Base-by-base conservation (phyloP, 2,113 vertebrate species). In the Acanthochromis polyacanthus region DNA sequence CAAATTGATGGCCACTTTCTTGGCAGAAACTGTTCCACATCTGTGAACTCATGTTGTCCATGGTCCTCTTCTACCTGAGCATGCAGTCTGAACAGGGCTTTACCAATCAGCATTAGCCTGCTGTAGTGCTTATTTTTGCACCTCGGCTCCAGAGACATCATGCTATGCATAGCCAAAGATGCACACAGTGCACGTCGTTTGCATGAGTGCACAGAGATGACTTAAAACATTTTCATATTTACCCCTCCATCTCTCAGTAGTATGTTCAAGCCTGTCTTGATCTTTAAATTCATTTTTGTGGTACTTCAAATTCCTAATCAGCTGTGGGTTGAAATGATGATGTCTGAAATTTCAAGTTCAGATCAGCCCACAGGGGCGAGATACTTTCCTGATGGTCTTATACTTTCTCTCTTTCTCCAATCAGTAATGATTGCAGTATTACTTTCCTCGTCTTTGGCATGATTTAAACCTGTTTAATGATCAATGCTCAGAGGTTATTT, bases 81-180 rank as follows among this genome's bases (percentile, higher is more conserved):
- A 84, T 91, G 88, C 82, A 46, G 69, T 88, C 75, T 77, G 66
- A 85, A 83, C 72, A 85, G 93, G 91, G 91, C 88, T 87, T 71
- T 66, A 71, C 71, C 72, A 23, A 32, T 76, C 82, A 72, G 82
- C 85, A 82, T 82, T 63, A 75, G 87, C 76, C 80, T 71, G 64
- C 83, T 86, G 48, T 76, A 30, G 70, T 62, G 61, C 58, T 65
- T 59, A 11, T 66, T 73, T 58, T 57, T 81, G 62, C 76, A 80
- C 88, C 71, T 73, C 82, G 32, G 74, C 87, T 86, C 63, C 84
- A 45, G 75, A 62, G 50, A 78, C 48, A 8, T 80, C 52, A 83
- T 64, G 82, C 78, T 80, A 82, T 74, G 82, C 82, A 75, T 68
- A 84, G 88, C 93, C 93, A 93, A 93, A 93, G 92, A 91, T 67